Evolutionary conservation across 2,888 invertebrate species (phyloP), one percentile per base, ranked within the genome.

Genomic region (Bellardia bayeri): DNA sequence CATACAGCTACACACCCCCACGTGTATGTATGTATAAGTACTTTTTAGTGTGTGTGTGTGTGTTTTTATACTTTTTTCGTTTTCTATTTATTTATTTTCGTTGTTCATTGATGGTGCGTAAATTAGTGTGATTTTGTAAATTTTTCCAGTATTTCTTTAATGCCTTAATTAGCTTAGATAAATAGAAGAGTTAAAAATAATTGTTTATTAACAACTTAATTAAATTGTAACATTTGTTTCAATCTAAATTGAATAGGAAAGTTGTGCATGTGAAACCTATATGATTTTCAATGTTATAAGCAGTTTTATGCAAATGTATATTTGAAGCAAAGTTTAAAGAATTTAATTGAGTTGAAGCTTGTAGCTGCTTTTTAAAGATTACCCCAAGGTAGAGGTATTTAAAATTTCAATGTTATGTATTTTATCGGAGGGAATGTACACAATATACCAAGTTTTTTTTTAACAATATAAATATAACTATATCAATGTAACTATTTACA

Each of bases 91-190:
- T 69, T 72, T 72, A 76, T 78, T 54, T 61, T 68, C n/a, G 11
- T 61, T 71, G 56, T 76, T 30, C 64, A 74, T 66, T 68, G 61
- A 74, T 78, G 54, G 74, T 74, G 30, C 40, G 16, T 84, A 82
- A 82, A 80, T 83, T 76, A 83, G 86, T 66, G 42, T 79, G 75
- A 80, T 80, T 83, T 80, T 69, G 23, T n/a, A 23, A 23, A 79
- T 63, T 80, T 71, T 66, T 76, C 16, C 40, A 58, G n/a, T 23
- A 66, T 68, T 42, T 72, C 13, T 74, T 78, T 74, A 79, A 82
- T 78, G 74, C 61, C 40, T 78, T 78, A 72, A 78, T 86, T 86
- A 78, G 86, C 69, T 78, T 79, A 68, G 16, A 51, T 68, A 80
- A 58, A 75, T 23, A 68, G 54, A 74, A 66, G 23, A 51, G 42